Evolutionary conservation across 2,797 vertebrate species (phyloP).

Genomic region (Cyprinodon diabolis): DNA sequence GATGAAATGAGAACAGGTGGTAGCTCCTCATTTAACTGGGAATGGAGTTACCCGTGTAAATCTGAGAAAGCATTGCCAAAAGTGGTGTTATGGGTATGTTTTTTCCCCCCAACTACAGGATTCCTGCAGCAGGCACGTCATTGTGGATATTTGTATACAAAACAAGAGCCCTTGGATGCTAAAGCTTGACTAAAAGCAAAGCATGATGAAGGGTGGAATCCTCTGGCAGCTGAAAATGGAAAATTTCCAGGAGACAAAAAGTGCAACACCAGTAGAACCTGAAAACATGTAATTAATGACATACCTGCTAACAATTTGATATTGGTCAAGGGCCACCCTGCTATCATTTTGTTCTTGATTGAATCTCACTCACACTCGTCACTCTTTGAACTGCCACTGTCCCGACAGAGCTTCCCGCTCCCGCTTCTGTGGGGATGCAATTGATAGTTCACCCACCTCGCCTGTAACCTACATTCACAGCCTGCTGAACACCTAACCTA

Average conservation of each 20-base stretch:
- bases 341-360: conserved; percentile 63
- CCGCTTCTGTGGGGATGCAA: conserved; percentile 62
- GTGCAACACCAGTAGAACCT: conserved; percentile 11
- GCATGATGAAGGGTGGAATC: neutral
- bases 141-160: conserved; percentile 9
- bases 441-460: conserved; percentile 56
- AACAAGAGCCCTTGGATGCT: conserved; percentile 19
- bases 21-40: conserved; percentile 67
- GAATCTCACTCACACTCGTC: conserved; percentile 47
- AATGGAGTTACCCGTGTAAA: conserved; percentile 64
- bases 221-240: conserved; percentile 12
- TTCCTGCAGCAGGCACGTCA: conserved; percentile 25
- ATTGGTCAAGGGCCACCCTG: conserved; percentile 57
- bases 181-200: conserved; percentile 5
- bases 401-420: conserved; percentile 51
- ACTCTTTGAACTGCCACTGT: conserved; percentile 60
- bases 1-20: conserved; percentile 80
- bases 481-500: conserved; percentile 24
- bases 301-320: conserved; percentile 59
- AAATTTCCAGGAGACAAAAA: conserved; percentile 26
- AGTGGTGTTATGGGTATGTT: conserved; percentile 19
- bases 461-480: conserved; percentile 27
- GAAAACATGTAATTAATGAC: conserved; percentile 52
- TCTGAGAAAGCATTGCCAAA: conserved; percentile 44
- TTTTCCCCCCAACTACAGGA: conserved; percentile 20